A percentile compares a stretch with the other conserved stretches of the same genome.
These are phyloP conservation scores for Lepeophtheirus salmonis DNA, from an alignment of 1,140 invertebrate species.

Conservation along the genomic window DNA sequence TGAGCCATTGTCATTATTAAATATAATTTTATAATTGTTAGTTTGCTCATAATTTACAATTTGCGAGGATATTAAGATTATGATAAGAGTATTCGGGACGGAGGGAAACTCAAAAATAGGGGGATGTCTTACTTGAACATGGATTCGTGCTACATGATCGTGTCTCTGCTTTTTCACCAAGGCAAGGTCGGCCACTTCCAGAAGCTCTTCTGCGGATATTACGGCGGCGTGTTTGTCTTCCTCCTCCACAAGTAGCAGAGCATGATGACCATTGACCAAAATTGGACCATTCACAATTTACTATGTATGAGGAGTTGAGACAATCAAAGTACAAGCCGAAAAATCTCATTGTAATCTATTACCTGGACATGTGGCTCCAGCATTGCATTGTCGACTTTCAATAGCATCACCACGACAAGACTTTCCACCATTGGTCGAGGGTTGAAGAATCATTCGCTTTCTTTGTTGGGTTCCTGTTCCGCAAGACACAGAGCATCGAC, in stretches of 20 bases:
- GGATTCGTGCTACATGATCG: neutral
- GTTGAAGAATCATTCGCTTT: slow-evolving; percentile 48
- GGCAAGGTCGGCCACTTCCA: neutral
- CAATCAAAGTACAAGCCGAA: neutral
- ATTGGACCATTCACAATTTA: slow-evolving; percentile 13
- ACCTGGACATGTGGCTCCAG: slow-evolving; percentile 4
- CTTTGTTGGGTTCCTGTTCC: slow-evolving; percentile 36
- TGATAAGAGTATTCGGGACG: too few species aligned
- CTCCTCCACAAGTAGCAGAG: slow-evolving; percentile 9
- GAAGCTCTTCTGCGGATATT: neutral
- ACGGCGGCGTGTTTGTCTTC: slow-evolving; percentile 1
- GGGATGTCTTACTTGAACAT: slow-evolving; percentile 14
- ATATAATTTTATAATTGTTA: too few species aligned
- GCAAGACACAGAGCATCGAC: slow-evolving; percentile 12
- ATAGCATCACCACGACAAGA: slow-evolving; percentile 37
- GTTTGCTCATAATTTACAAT: too few species aligned
- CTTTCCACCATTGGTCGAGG: slow-evolving; percentile 50
- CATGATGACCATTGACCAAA: slow-evolving; percentile 4
- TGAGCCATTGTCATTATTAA: too few species aligned
- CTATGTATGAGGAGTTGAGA: neutral
- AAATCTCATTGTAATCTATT: neutral
- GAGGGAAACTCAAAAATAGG: too few species aligned
- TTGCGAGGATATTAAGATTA: too few species aligned
- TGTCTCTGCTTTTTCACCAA: neutral
- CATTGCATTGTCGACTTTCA: neutral